A percentile compares a stretch with the other conserved stretches of the same genome.
These are phyloP conservation scores for Microtus richardsoni DNA, from an alignment of 2,113 vertebrate species.

Conservation along the genomic window DNA sequence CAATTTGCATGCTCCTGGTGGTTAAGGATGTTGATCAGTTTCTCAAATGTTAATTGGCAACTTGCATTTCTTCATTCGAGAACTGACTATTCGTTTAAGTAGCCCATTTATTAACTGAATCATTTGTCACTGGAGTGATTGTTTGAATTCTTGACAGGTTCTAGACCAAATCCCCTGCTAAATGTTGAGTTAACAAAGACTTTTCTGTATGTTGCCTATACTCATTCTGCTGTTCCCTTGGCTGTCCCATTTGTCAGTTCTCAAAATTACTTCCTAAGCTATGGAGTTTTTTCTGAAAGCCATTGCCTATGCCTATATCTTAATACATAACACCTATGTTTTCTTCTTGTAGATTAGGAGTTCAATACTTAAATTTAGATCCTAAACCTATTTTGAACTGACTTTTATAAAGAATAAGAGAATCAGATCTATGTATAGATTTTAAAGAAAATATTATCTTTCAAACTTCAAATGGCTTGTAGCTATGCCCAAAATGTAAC, in stretches of 20 bases:
- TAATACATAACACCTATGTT: neutral
- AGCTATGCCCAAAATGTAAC: neutral
- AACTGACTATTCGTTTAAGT: neutral
- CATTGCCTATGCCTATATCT: neutral
- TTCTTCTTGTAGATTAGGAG: neutral
- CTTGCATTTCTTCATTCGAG: neutral
- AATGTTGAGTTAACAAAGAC: neutral
- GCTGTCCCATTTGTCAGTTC: neutral
- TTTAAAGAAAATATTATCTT: neutral
- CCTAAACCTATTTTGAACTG: neutral
- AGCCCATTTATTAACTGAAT: neutral
- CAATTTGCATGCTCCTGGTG: neutral
- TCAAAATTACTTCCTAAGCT: neutral
- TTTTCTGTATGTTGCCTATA: neutral
- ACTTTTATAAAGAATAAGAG: neutral
- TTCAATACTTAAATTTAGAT: neutral
- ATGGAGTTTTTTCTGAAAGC: neutral
- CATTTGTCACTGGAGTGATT: neutral
- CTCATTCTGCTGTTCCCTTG: neutral
- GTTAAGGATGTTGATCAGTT: neutral
- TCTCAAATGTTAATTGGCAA: neutral
- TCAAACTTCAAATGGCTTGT: neutral
- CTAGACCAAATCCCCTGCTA: neutral
- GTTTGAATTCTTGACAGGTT: neutral
- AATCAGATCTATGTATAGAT: neutral